A percentile compares a stretch with the other conserved stretches of the same genome.
These are phyloP conservation scores for Amphiura filiformis DNA, from an alignment of 35 echinoderm and acorn worm genomes.

Conservation along the genomic window DNA sequence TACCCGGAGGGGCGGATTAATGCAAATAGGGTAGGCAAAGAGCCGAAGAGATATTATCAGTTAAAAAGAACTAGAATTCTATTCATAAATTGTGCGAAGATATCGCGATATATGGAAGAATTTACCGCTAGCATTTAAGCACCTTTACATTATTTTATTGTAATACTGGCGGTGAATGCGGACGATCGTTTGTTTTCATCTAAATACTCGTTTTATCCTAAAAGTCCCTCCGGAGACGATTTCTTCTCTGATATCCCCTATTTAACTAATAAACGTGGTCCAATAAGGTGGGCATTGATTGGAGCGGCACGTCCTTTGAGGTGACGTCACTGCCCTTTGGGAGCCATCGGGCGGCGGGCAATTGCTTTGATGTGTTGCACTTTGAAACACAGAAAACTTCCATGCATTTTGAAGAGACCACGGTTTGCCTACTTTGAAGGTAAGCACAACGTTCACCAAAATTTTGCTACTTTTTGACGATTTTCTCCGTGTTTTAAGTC, in stretches of 20 bases:
- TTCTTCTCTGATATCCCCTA: conserved; percentile 10
- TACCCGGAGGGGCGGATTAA: background rate
- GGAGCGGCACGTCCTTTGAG: conserved; percentile 98
- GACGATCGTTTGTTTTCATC: background rate
- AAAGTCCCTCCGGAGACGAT: background rate
- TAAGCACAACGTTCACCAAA: background rate
- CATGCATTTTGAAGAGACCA: conserved; percentile 6
- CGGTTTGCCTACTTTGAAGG: background rate
- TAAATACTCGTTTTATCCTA: background rate
- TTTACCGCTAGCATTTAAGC: background rate
- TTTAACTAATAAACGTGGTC: conserved; percentile 39
- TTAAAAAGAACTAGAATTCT: background rate
- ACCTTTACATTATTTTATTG: background rate
- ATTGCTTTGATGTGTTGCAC: conserved; percentile 99
- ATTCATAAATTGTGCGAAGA: background rate
- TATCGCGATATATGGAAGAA: conserved; percentile 1
- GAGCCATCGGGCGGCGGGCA: conserved; percentile 97
- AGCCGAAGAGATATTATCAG: background rate
- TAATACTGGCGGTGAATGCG: background rate
- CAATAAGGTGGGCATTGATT: conserved; percentile 66
- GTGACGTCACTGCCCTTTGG: conserved; percentile 99
- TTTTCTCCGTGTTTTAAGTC: background rate
- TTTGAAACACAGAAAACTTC: conserved; percentile 82
- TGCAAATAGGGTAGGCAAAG: background rate
- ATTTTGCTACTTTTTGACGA: background rate